Evolutionary conservation across 2,113 vertebrate genomes (phyloP), one percentile per base, ranked within the genome.

Genomic region (Spea bombifrons): DNA sequence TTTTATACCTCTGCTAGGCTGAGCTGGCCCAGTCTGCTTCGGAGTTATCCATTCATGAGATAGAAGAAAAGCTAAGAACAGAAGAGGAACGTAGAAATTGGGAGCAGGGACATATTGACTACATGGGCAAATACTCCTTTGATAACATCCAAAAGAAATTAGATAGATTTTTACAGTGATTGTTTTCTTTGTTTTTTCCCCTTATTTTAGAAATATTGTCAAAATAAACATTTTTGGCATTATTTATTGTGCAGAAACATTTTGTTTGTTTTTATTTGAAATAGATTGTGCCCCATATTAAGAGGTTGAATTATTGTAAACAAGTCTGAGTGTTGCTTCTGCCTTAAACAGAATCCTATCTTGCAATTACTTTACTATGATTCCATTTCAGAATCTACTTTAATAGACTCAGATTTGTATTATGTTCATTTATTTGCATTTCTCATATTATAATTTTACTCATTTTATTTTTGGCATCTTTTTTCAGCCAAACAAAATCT

Each of bases 81-180:
- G 87, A 82, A 79, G 88, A 92, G 3, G 92, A 89, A 5, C 86
- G 90, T 15, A 83, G 83, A 6, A 88, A 84, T 75, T 89, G 90
- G 94, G 94, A 97, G 81, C 87, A 88, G 15, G 96, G 94, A 3
- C 85, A 77, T 4, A 84, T 86, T 1, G 93, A 97, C 84, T 97
- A 97, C 81, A 76, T 96, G 88, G 96, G 95, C 30, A 90, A 90
- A 78, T 88, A 93, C 5, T 82, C 90, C 7, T 92, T 91, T 72
- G 81, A 89, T 1, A 91, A 92, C 84, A 93, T 91, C 48, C 87
- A 86, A 84, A 93, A 85, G 81, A 93, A 90, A 83, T 69, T 97
- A 75, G 90, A 92, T 81, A 71, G 82, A 2, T 96, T 97, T 85
- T 91, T 97, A 81, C 82, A 90, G 66, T 94, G 85, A 85, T 15